Base-by-base conservation (phyloP, 2,888 invertebrate species). In the Charanyca ferruginea region DNA sequence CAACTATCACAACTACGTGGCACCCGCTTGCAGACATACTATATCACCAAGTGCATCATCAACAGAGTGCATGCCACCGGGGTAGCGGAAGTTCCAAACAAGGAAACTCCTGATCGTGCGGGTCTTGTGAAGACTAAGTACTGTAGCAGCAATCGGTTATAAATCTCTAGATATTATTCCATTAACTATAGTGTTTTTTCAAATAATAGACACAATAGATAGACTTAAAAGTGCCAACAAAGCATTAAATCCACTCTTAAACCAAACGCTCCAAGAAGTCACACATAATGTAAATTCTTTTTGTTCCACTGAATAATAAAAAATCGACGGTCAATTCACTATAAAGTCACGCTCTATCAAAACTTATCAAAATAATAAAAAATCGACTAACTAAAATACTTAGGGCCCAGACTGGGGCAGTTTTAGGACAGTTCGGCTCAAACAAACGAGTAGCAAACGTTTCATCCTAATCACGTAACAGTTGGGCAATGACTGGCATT, bases 381-480 rank as follows among this genome's bases (percentile, higher is more conserved):
- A 49, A 54, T 9, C 16, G 6, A 3, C 4, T 32, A n/a, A 32
- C 20, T 44, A 47, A 20, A 57, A 77, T 13, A 9, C 32, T 41
- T 13, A 18, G 41, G 20, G 32, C 16, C 28, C 28, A 9, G n/a
- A 20, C 13, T 20, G 44, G 25, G 41, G 9, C 16, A 58, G 63
- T 77, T 77, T 63, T 48, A 41, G 20, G 65, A 64, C 42, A 55
- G 38, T 20, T 41, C 32, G 22, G n/a, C 11, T 13, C 13, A 28
- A 49, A 55, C 20, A 16, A 9, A 18, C 38, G 53, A 41, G 44
- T 22, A 41, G 42, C 22, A 57, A 66, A 66, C 59, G 41, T 71
- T 82, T 75, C 53, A 64, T 71, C 66, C 53, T 75, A 79, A 79
- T 79, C 66, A 71, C 42, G 32, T 38, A 32, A 47, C 55, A 61